These are phyloP conservation scores for Podargus strigoides DNA, from an alignment of 2,797 vertebrate species.

Conservation along the genomic window DNA sequence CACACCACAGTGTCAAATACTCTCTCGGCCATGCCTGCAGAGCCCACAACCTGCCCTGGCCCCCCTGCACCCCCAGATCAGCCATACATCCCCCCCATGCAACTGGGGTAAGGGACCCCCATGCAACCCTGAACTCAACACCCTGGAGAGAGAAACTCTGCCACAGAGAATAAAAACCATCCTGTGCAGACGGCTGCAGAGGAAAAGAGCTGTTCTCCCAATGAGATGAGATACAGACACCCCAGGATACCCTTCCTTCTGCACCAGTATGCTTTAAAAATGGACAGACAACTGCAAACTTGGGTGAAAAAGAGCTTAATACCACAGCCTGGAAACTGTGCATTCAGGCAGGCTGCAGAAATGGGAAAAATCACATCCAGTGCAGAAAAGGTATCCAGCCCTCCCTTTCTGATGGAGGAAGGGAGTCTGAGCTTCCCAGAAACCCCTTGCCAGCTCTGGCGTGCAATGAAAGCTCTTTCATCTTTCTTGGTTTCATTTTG, in stretches of 20 bases:
- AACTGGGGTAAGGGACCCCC: neutral
- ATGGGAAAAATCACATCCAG: fast-evolving
- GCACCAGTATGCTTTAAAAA: neutral
- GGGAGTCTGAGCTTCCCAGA: neutral
- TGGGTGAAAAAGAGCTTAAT: neutral
- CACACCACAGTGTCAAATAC: neutral
- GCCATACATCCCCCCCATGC: fast-evolving
- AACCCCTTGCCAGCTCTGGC: neutral
- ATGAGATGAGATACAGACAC: fast-evolving
- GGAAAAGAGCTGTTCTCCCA: neutral
- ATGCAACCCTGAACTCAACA: neutral
- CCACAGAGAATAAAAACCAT: neutral
- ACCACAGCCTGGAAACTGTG: neutral
- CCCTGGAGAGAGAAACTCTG: neutral
- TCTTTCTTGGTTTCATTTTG: neutral
- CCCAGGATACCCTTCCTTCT: fast-evolving
- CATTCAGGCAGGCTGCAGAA: neutral
- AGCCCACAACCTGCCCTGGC: neutral
- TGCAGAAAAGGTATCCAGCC: neutral
- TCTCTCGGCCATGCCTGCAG: fast-evolving
- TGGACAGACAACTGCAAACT: neutral
- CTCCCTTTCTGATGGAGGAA: neutral
- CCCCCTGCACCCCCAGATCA: neutral
- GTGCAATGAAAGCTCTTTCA: neutral
- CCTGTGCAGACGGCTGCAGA: neutral